These are phyloP conservation scores for Ctenopoma kingsleyae DNA, from an alignment of 2,797 vertebrate species.

Conservation along the genomic window DNA sequence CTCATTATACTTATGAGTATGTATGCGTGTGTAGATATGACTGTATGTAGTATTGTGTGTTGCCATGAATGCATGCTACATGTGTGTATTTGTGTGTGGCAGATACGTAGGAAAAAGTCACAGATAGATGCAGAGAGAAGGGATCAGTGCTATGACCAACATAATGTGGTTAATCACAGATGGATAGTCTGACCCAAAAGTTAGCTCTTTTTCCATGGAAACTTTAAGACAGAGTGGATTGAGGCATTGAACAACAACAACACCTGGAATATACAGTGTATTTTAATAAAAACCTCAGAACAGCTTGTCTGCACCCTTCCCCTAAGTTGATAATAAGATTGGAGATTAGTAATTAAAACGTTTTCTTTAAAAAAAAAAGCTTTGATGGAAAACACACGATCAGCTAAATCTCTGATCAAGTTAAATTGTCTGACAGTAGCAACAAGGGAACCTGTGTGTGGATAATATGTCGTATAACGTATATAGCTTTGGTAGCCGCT, in stretches of 20 bases:
- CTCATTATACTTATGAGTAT: slow-evolving; percentile 65
- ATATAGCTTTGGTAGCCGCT: not conserved
- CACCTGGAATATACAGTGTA: not conserved
- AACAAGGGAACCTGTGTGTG: not conserved
- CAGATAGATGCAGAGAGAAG: slow-evolving; percentile 32
- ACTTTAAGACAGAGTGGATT: slow-evolving; percentile 19
- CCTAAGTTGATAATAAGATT: not conserved
- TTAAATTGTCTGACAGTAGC: not conserved
- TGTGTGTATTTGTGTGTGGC: slow-evolving; percentile 44
- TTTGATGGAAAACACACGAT: not conserved
- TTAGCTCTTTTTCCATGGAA: slow-evolving; percentile 52
- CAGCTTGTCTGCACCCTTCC: not conserved
- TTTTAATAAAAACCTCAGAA: not conserved
- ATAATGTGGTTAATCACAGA: slow-evolving; percentile 30
- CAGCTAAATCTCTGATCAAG: not conserved
- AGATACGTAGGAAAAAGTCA: slow-evolving; percentile 33
- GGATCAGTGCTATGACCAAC: slow-evolving; percentile 55
- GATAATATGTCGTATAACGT: not conserved
- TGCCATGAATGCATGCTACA: slow-evolving; percentile 40
- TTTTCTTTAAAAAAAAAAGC: no score
- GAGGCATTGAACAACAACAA: slow-evolving; percentile 10
- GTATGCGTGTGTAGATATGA: slow-evolving; percentile 24
- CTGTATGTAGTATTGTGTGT: slow-evolving; percentile 33
- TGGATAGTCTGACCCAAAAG: slow-evolving; percentile 31
- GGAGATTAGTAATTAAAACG: not conserved